Evolutionary conservation across 2,797 vertebrate genomes (phyloP).

Genomic region (Girardinus metallicus): DNA sequence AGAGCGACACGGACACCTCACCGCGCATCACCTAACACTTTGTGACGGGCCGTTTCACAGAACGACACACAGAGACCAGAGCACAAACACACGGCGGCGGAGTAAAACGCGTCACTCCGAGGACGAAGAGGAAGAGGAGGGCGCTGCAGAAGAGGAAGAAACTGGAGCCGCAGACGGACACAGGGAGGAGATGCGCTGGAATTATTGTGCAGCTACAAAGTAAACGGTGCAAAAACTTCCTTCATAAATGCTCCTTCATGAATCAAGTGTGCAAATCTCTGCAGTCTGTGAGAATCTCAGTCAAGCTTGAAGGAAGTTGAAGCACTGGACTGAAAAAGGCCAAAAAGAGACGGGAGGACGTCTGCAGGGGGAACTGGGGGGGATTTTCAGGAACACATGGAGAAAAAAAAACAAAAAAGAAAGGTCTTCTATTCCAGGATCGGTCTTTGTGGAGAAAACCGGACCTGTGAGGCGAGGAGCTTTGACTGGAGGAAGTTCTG

Average conservation of each 20-base stretch:
- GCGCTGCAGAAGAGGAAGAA: constrained; percentile 17
- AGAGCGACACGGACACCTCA: constrained; percentile 29
- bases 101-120: constrained; percentile 16
- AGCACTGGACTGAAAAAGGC: constrained; percentile 37
- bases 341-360: neutral
- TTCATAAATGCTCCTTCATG: constrained; percentile 31
- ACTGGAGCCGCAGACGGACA: too few relatives aligned
- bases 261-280: constrained; percentile 26
- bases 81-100: constrained; percentile 24
- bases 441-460: constrained; percentile 19
- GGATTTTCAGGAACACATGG: constrained; percentile 43
- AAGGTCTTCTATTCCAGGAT: constrained; percentile 27
- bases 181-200: neutral
- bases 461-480: constrained; percentile 21
- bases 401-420: neutral
- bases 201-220: constrained; percentile 14
- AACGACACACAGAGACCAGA: constrained; percentile 22
- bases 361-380: constrained; percentile 29
- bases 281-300: neutral
- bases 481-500: constrained; percentile 28
- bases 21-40: constrained; percentile 11
- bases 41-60: constrained; percentile 38
- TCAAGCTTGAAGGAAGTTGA: constrained; percentile 25
- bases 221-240: constrained; percentile 13
- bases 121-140: constrained; percentile 8